Base-by-base conservation (phyloP, 2,888 invertebrate genomes). In the Drosophila borealis region DNA sequence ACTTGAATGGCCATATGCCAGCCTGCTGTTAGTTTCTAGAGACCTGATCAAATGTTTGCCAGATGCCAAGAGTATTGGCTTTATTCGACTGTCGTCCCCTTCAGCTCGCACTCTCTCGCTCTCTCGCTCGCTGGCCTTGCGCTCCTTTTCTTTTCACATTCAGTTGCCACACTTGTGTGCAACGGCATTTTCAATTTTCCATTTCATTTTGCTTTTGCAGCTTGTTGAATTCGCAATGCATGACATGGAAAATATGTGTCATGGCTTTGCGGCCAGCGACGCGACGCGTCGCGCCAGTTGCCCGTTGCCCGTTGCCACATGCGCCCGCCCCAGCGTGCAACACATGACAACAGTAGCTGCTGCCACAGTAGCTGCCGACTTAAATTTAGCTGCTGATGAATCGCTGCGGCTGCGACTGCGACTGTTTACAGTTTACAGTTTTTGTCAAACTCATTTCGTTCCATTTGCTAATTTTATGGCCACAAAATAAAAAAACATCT, bases 181-280 rank as follows among this genome's bases (percentile, higher is more conserved):
- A 60, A 51, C 45, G 63, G 45, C 68, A 70, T 71, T 77, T 78
- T 57, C 70, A 64, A 75, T 76, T 76, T 77, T 63, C 71, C 65
- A 71, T 66, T 71, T 71, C 65, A 68, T 68, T 83, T 77, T 70
- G 77, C 60, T 60, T 62, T 50, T 17, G 44, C 57, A 48, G 64
- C 54, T 65, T 68, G 67, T 62, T 70, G 45, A 60, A 71, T 79
- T 81, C 62, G 68, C 72, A 81, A 72, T 76, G 80, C 81, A 73
- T 77, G 79, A 70, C 79, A 79, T 62, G 72, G 65, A 41, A 71
- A 73, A 88, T 80, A 77, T 85, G 82, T 88, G 85, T 82, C 85
- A 85, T 66, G 85, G 81, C 82, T 78, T 55, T 65, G 65, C 60
- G 51, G 59, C 59, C 49, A 41, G 46, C 57, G 55, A 41, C 46